Percentiles rank a stretch among this genome's conserved stretches.
Conservation (phyloP, 2,113 vertebrate genomes). For the Stomatorhinus ivindoensis region DNA sequence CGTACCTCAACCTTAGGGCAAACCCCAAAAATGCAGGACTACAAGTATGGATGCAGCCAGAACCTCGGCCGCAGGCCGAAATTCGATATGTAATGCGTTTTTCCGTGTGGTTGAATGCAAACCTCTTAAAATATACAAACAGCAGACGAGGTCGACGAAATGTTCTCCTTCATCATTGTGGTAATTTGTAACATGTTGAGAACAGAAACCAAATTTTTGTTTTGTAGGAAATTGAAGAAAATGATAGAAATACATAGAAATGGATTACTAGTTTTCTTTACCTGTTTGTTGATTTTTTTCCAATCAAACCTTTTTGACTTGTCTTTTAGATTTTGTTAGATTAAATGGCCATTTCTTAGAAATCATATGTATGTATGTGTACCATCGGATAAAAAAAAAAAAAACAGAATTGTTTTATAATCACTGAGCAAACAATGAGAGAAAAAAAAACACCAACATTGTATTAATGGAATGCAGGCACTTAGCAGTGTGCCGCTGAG, state of each 20-base stretch:
- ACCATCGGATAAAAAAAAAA: not conserved
- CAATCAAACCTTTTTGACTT: not conserved
- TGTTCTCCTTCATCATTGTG: not conserved
- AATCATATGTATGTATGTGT: not conserved
- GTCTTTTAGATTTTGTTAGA: not conserved
- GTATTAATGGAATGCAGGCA: not conserved
- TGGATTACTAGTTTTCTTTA: not conserved
- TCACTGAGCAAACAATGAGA: not conserved
- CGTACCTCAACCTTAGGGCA: not conserved
- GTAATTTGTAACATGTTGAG: not conserved
- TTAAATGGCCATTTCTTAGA: not conserved
- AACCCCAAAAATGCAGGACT: slow-evolving; percentile 7
- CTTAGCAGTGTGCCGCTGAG: not conserved
- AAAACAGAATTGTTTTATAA: not conserved
- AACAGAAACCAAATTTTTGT: not conserved
- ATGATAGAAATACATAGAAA: not conserved
- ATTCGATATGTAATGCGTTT: not conserved
- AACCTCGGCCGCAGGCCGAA: not conserved
- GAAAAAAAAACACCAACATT: not conserved
- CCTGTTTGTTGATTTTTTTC: not conserved
- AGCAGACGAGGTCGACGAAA: not conserved
- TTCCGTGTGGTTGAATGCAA: not conserved
- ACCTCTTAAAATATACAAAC: not conserved
- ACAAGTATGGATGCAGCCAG: not conserved
- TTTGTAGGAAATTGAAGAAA: not conserved